These are phyloP conservation scores for Rosalia funebris DNA, from an alignment of 2,888 invertebrate genomes.

Conservation along the genomic window DNA sequence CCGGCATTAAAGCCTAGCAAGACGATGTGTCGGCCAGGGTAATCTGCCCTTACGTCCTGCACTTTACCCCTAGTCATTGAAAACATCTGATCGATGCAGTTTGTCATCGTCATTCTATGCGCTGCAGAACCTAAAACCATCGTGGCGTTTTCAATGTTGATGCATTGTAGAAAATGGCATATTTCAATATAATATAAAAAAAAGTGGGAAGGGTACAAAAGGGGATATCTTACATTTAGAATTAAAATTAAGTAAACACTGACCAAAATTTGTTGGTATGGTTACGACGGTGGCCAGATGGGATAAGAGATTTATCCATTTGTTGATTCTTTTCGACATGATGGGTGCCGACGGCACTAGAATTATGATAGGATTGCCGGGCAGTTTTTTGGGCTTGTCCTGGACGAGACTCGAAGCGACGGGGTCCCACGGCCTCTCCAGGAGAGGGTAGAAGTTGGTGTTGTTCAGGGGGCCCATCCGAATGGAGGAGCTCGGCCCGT, in stretches of 20 bases:
- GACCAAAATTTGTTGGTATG: slow-evolving; percentile 68
- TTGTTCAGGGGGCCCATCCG: slow-evolving; percentile 67
- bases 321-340: slow-evolving; percentile 63
- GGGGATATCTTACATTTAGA: slow-evolving; percentile 10
- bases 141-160: too few relatives aligned
- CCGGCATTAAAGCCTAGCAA: slow-evolving; percentile 83
- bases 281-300: slow-evolving; percentile 76
- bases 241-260: slow-evolving; percentile 35
- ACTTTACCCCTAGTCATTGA: slow-evolving; percentile 76
- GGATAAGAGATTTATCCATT: slow-evolving; percentile 77
- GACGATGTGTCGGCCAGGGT: slow-evolving; percentile 76
- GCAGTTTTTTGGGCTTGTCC: slow-evolving; percentile 75
- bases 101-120: slow-evolving; percentile 65
- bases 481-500: slow-evolving; percentile 65
- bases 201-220: neutral
- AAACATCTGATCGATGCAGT: slow-evolving; percentile 73
- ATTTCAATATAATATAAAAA: too few relatives aligned
- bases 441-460: slow-evolving; percentile 73
- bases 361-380: slow-evolving; percentile 75
- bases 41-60: slow-evolving; percentile 74
- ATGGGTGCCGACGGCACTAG: slow-evolving; percentile 70
- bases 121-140: slow-evolving; percentile 47
- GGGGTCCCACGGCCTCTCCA: slow-evolving; percentile 82
- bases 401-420: slow-evolving; percentile 68
- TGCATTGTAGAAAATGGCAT: too few relatives aligned